phyloP scores from a whole-genome alignment of 2,113 vertebrate genomes.

The Barbus barbus region DNA sequence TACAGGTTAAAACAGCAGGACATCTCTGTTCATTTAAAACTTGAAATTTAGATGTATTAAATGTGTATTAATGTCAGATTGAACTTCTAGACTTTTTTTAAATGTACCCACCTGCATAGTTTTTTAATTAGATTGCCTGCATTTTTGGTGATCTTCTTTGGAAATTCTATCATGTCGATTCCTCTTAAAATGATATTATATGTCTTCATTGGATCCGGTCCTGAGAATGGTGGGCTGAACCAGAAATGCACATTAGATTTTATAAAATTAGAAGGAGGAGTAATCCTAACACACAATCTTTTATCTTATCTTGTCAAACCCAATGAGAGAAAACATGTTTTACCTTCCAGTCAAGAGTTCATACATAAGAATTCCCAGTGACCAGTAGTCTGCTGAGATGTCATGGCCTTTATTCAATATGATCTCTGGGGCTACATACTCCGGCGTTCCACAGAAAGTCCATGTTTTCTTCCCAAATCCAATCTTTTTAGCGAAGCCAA shows the following conservation, averaged over 20 bases:
- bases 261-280: background rate
- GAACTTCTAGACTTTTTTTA: background rate
- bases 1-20: background rate
- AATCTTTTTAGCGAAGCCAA: constrained; percentile 98
- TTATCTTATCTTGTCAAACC: background rate
- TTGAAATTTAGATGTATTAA: no score
- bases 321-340: constrained; percentile 29
- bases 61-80: background rate
- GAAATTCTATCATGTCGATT: constrained; percentile 99
- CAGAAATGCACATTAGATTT: background rate
- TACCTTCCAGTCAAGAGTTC: constrained; percentile 98
- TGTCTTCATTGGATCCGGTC: constrained; percentile 97
- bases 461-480: constrained; percentile 98
- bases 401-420: constrained; percentile 67
- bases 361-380: constrained; percentile 96
- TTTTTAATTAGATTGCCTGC: constrained; percentile 97
- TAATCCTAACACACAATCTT: background rate
- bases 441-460: constrained; percentile 98
- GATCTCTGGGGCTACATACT: constrained; percentile 71
- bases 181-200: constrained; percentile 96
- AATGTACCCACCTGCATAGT: constrained; percentile 89
- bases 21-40: background rate
- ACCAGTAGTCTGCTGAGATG: constrained; percentile 97
- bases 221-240: constrained; percentile 93
- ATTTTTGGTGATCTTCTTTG: constrained; percentile 98